These are phyloP conservation scores for Epiblema foenella DNA, from an alignment of 2,888 invertebrate species.

Conservation along the genomic window DNA sequence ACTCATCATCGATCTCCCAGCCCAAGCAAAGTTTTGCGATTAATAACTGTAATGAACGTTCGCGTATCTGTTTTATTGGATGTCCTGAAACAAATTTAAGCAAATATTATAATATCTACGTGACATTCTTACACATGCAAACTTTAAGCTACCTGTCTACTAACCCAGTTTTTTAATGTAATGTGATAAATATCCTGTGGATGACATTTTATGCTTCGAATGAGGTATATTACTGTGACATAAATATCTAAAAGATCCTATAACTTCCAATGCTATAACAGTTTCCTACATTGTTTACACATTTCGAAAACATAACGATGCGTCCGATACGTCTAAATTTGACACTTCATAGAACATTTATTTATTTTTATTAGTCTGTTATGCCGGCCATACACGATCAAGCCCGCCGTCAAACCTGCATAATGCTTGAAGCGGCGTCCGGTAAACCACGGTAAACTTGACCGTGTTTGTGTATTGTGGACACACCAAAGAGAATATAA, in stretches of 20 bases:
- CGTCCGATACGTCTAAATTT: slow-evolving; percentile 8
- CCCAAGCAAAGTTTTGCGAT: slow-evolving; percentile 87
- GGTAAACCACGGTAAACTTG: no score
- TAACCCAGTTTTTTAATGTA: slow-evolving; percentile 74
- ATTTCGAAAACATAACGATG: slow-evolving; percentile 37
- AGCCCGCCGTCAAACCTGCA: no score
- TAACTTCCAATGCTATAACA: slow-evolving; percentile 8
- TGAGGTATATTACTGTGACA: no score
- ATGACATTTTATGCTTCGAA: slow-evolving; percentile 54
- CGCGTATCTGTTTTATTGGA: slow-evolving; percentile 84
- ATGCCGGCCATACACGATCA: no score
- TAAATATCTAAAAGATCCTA: slow-evolving; percentile 11
- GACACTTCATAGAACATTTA: slow-evolving; percentile 15
- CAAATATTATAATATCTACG: slow-evolving; percentile 34
- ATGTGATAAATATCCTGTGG: slow-evolving; percentile 52
- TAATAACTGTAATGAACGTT: slow-evolving; percentile 81
- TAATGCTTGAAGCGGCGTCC: no score
- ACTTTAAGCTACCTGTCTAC: slow-evolving; percentile 43
- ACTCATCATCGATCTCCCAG: slow-evolving; percentile 85
- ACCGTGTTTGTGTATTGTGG: no score
- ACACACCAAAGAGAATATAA: no score
- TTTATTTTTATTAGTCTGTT: no score
- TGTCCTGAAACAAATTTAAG: slow-evolving; percentile 72
- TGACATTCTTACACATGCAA: not conserved
- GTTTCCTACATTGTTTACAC: slow-evolving; percentile 34